phyloP scores from a whole-genome alignment of 2,888 invertebrate genomes.

The Stenchaetothrips biformis region DNA sequence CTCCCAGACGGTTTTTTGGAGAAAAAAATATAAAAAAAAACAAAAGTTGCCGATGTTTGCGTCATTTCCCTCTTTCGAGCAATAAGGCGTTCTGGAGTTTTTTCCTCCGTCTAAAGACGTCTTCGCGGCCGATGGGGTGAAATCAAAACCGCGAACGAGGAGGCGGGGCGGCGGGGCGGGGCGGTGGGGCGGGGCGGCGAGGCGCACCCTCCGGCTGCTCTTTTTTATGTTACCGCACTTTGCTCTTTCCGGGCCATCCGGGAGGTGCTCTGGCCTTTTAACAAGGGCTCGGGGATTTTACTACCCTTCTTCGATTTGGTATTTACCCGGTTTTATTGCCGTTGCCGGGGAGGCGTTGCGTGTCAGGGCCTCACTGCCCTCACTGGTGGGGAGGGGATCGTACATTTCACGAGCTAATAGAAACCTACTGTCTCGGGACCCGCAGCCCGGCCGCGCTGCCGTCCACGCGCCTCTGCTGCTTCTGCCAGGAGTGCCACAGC shows the following conservation, averaged over 20 bases:
- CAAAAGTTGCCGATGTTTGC: no score
- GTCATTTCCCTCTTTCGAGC: no score
- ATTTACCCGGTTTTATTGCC: slow-evolving; percentile 15
- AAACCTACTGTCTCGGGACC: slow-evolving; percentile 1
- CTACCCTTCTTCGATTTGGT: slow-evolving; percentile 22
- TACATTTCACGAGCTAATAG: slow-evolving; percentile 17
- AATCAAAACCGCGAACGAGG: no score
- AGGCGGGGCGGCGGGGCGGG: no score
- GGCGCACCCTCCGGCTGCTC: no score
- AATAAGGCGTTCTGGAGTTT: no score
- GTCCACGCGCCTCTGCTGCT: not conserved
- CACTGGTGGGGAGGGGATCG: not conserved
- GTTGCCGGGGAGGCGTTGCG: not conserved
- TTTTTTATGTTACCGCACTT: slow-evolving; percentile 10
- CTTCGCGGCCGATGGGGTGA: no score
- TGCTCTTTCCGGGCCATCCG: slow-evolving; percentile 1
- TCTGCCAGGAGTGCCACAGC: no score
- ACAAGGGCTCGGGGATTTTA: not conserved
- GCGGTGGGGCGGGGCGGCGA: no score
- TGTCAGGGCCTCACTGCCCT: not conserved
- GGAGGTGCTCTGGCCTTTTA: slow-evolving; percentile 14
- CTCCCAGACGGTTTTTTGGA: no score
- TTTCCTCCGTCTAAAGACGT: no score
- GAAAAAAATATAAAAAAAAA: no score
- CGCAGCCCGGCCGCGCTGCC: not conserved